Evolutionary conservation across 2,888 invertebrate genomes (phyloP), one percentile per base, ranked within the genome.

Genomic region (Lacanobia wlatinum): DNA sequence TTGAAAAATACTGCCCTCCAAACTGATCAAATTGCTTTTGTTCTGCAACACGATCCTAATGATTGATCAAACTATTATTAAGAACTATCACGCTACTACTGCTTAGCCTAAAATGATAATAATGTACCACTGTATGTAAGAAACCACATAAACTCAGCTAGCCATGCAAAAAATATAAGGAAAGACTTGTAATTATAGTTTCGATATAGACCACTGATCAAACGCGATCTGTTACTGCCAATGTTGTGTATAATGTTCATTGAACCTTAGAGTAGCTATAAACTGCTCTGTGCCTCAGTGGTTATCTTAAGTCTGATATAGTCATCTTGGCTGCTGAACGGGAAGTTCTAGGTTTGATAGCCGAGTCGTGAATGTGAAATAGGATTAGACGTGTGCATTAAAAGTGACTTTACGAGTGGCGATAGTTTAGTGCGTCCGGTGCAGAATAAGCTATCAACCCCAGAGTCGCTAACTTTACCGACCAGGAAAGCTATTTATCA

Each of bases 61-160:
- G 34, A 69, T 21, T 48, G 53, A 43, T 67, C n/a, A 0, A 34
- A 16, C 65, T 77, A 56, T 66, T 46, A 66, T 78, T 70, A 50
- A 18, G 16, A 65, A 5, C 55, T 21, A 23, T 52, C 43, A 48
- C 72, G 65, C 63, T 23, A 63, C 67, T 65, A 21, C 58, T 48
- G 50, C 66, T 34, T 7, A 38, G 46, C 70, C 14, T 59, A 40
- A 43, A 63, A 75, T 80, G 76, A 63, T 46, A 64, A 67, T 50
- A 60, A 52, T 59, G 53, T 40, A 48, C 52, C 16, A 8, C 23
- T 38, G 28, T 34, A 34, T 6, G 6, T 34, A 34, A 64, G 38
- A 62, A 59, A 55, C 73, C 79, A 80, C 82, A 82, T 80, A 82
- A 23, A 18, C 16, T 48, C 52, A 10, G 28, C 28, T 48, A 12